These are phyloP conservation scores for Salmo trutta DNA, from an alignment of 2,797 vertebrate species.

Conservation along the genomic window DNA sequence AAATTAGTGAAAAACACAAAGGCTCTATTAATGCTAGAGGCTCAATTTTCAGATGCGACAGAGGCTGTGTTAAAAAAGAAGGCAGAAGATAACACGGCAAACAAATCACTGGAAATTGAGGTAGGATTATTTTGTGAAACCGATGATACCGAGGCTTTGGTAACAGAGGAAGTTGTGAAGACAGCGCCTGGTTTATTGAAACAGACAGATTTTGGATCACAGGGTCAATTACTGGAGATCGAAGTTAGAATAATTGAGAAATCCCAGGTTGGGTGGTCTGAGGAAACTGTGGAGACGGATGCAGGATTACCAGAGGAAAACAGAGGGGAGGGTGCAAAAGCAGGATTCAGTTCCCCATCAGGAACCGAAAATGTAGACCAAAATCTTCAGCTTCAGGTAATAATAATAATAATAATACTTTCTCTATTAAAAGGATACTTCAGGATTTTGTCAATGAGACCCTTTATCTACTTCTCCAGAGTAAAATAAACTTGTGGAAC, in stretches of 20 bases:
- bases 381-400: constrained; percentile 3
- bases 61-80: not conserved
- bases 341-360: not conserved
- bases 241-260: not conserved
- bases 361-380: not conserved
- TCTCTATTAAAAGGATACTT: not conserved
- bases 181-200: not conserved
- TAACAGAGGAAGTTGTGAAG: not conserved
- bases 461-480: too few relatives aligned
- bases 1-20: not conserved
- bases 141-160: not conserved
- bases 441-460: too few relatives aligned
- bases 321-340: not conserved
- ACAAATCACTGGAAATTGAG: not conserved
- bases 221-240: not conserved
- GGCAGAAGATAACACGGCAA: not conserved
- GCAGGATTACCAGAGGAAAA: not conserved
- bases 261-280: not conserved
- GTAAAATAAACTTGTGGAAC: too few relatives aligned
- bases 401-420: not conserved
- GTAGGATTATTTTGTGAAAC: not conserved
- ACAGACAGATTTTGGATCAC: not conserved
- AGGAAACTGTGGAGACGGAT: not conserved
- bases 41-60: not conserved
- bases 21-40: not conserved